Base-by-base conservation (phyloP, 2,888 invertebrate genomes). In the Drosophila kambysellisi region DNA sequence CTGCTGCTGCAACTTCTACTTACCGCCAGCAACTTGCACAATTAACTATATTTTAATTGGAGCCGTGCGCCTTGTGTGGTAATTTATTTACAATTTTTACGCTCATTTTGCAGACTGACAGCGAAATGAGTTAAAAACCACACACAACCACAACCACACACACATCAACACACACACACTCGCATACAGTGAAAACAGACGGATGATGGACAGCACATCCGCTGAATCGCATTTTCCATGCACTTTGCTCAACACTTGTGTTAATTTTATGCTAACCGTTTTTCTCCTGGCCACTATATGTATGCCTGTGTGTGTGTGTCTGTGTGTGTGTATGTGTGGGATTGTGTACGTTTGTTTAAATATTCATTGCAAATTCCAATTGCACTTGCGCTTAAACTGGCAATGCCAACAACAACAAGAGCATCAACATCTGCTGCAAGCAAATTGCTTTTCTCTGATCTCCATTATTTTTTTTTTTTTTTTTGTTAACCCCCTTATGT, bases 221-320 rank as follows among this genome's bases (percentile, higher is more conserved):
- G 54, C 37, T 68, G 68, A 67, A 82, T 74, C 75, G 74, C 90
- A 90, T 90, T 82, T 80, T 64, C 70, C 77, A 90, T 90, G 88
- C 91, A 82, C 91, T 90, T 91, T 90, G 88, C 79, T 83, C 81
- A 83, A 90, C 90, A 91, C 91, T 91, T 90, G 70, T 82, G 89
- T 88, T 90, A 79, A 90, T 89, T 90, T 90, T 75, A 77, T 81
- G 81, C 80, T 77, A 71, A 72, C 41, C 72, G 50, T 59, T 65
- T 66, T 64, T 39, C 62, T 54, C 9, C 62, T 68, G 50, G 20
- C 62, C 43, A 20, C 25, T 11, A 11, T 11, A 2, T 41, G 20
- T 25, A 25, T 25, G 11, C 20, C 11, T n/a, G 41, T 41, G 5
- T 9, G 33, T 53, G 30, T 46, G 25, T 48, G 29, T 68, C 25